Base-by-base conservation (phyloP, 2,113 vertebrate species). In the Gymnobelideus leadbeateri region DNA sequence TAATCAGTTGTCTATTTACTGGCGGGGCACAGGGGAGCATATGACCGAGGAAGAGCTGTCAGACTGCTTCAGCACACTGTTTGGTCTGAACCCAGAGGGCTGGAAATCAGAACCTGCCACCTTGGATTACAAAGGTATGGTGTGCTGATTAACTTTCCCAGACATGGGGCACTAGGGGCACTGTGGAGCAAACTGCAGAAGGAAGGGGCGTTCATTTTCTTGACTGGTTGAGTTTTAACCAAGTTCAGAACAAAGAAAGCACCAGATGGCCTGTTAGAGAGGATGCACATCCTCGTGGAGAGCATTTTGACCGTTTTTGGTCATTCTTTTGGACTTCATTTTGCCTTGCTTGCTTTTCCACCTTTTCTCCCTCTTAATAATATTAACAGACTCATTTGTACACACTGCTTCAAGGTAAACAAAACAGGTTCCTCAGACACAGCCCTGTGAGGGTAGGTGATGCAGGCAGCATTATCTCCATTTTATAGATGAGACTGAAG, bases 11-110 rank as follows among this genome's bases (percentile, higher is more conserved):
- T 55, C 54, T 0, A 92, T 77, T 90, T 28, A 0, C 52, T 96
- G 89, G 51, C 0, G 0, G 26, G 2, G 3, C 12, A 1, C 98
- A 99, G 99, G 99, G 43, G 99, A 99, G 97, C 98, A 96, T 92
- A 99, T 99, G 99, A 99, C 99, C 0, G 99, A 99, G 93, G 99
- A 99, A 0, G 99, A 99, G 97, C 96, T 99, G 98, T 96, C 94
- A 0, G 98, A 98, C 94, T 99, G 99, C 97, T 99, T 99, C 6
- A 96, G 97, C 31, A 98, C 98, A 0, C 98, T 99, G 96, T 97
- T 99, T 54, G 98, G 98, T n/a, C 96, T 98, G 50, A 97, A 91
- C 95, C 97, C 98, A 0, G 98, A 97, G 24, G 97, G 98, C 28
- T 98, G 96, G 96, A 97, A 89, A 93, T 97, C 97, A 0, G 98